Evolutionary conservation across 1,140 invertebrate species (phyloP).

Genomic region (Drosophila pachea): DNA sequence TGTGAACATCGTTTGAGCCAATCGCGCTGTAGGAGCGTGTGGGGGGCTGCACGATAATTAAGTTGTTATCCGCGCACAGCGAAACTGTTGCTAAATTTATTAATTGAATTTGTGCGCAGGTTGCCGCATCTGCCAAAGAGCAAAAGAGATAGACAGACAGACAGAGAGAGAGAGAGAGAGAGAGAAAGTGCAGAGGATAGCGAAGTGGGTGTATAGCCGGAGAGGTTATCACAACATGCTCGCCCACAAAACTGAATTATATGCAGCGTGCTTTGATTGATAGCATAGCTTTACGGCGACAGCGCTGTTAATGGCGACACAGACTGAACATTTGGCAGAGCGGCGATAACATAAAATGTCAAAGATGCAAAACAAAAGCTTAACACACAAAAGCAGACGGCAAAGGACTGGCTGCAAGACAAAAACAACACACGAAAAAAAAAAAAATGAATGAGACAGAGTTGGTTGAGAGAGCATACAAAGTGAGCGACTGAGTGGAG

Average conservation of each 20-base stretch:
- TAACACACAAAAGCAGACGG: too few species aligned
- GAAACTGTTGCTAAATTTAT: constrained; percentile 54
- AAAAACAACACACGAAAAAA: not conserved
- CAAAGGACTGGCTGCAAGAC: not conserved
- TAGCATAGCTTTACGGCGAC: constrained; percentile 15
- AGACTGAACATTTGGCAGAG: constrained; percentile 2
- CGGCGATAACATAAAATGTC: constrained; percentile 40
- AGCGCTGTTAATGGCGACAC: not conserved
- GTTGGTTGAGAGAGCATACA: constrained; percentile 26
- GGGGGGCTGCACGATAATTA: constrained; percentile 52
- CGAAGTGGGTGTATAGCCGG: not conserved
- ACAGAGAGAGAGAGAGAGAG: not conserved
- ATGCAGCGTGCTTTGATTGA: constrained; percentile 42
- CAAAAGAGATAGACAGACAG: not conserved
- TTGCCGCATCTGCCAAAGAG: constrained; percentile 12
- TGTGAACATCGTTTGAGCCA: too few species aligned
- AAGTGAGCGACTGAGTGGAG: constrained; percentile 13
- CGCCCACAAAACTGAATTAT: constrained; percentile 50
- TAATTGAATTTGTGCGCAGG: constrained; percentile 61
- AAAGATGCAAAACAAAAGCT: constrained; percentile 52
- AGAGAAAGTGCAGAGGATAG: not conserved
- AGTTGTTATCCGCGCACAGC: constrained; percentile 49
- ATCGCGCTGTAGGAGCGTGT: not conserved
- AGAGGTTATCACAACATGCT: constrained; percentile 38
- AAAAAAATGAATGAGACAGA: constrained; percentile 5